Evolutionary conservation across 2,888 invertebrate species (phyloP), one percentile per base, ranked within the genome.

Genomic region (Pyrrhosoma nymphula): DNA sequence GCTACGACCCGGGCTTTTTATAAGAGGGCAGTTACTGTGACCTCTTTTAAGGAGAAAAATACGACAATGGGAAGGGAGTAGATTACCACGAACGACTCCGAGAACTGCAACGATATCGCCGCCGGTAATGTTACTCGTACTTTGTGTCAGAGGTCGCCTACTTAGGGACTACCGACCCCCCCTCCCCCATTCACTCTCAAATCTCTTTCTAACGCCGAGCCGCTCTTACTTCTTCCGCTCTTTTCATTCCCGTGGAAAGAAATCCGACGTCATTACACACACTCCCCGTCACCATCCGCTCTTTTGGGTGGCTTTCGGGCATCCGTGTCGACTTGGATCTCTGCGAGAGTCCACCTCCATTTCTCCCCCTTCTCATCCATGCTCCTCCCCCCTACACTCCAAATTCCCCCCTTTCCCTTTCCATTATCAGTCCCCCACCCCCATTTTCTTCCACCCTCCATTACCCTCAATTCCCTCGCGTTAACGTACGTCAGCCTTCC

Each of bases 401-500:
- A 30, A 35, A 35, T 10, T 26, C 14, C 30, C 82, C 82, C 35
- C 35, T 35, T 12, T 35, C 35, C 35, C 14, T 12, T 35, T 82
- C 82, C 82, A 82, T 82, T 82, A 35, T 35, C 82, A n/a, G n/a
- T n/a, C n/a, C n/a, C n/a, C 82, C 12, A 14, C 35, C 82, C 82
- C 82, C 82, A 35, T 14, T 26, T 82, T 35, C 82, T 35, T 82
- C 82, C 82, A 82, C 35, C 82, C 82, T 35, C 82, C 82, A 82
- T 82, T 82, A 82, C 82, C 82, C 82, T 35, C 82, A 82, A 82
- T 82, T 82, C 82, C 82, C 82, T 82, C 82, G 82, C 82, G 82
- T 82, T 82, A 82, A 82, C 82, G 82, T 82, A 82, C 82, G 82
- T 82, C 82, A 82, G 82, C 82, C 82, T 16, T 35, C 82, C 82